These are phyloP conservation scores for Atta colombica DNA, from an alignment of 1,140 invertebrate species.

Conservation along the genomic window DNA sequence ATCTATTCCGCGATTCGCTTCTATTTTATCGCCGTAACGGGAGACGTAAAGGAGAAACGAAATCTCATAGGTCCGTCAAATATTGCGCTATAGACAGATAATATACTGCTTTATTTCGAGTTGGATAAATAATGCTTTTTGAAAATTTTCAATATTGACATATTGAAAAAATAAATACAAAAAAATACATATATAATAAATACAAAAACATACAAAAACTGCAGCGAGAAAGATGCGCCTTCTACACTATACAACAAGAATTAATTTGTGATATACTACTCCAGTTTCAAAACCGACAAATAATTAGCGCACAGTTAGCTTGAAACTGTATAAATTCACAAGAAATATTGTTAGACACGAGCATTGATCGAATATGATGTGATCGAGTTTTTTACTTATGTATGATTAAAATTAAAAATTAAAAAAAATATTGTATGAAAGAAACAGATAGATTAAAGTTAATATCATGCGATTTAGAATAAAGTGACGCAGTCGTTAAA, in stretches of 20 bases:
- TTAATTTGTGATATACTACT: too few relatives aligned
- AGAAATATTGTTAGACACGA: too few relatives aligned
- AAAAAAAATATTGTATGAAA: neutral
- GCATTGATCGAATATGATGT: too few relatives aligned
- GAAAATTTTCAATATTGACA: too few relatives aligned
- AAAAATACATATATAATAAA: too few relatives aligned
- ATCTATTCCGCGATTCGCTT: conserved; percentile 44
- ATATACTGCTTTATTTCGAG: neutral
- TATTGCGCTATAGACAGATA: neutral
- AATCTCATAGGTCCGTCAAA: conserved; percentile 11
- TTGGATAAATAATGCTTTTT: conserved; percentile 3
- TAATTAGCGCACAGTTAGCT: too few relatives aligned
- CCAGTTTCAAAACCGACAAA: too few relatives aligned
- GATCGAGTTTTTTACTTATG: too few relatives aligned
- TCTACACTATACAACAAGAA: too few relatives aligned
- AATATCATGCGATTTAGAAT: neutral
- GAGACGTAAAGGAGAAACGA: neutral
- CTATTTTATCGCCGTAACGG: conserved; percentile 39
- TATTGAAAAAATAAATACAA: neutral
- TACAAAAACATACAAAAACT: too few relatives aligned
- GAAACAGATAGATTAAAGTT: neutral
- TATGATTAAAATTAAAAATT: neutral
- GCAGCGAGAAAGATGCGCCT: too few relatives aligned
- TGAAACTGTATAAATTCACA: too few relatives aligned
- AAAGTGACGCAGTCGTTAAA: conserved; percentile 32